Evolutionary conservation across 2,888 invertebrate species (phyloP), one percentile per base, ranked within the genome.

Genomic region (Lottia scabra): DNA sequence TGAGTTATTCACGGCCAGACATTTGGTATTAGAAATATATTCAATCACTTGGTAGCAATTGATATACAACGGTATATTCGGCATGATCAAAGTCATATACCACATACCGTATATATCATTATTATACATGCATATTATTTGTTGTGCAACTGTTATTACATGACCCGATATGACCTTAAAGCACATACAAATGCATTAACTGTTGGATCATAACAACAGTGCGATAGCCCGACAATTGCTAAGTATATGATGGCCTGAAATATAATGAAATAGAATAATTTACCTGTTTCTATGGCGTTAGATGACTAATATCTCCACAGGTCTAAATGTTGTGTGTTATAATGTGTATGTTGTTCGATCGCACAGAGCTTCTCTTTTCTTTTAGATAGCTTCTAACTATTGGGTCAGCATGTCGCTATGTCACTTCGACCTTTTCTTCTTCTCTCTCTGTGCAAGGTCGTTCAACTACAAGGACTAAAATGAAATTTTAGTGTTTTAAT

Each of bases 271-370:
- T 8, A 38, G 38, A 38, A 56, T 19, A 23, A 23, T 56, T 56
- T 56, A 56, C 56, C 56, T 56, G 56, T 56, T 56, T 56, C 56
- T 56, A 56, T 56, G 56, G 56, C 56, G 56, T 56, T 56, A 23
- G 56, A 56, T 56, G 56, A 56, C 56, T 56, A 56, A 56, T 56
- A 56, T 56, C 56, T 56, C 56, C 56, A 56, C 38, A 56, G 56
- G 56, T 56, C 19, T 23, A 23, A 56, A 56, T 56, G 56, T 23
- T 56, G 56, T 56, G 56, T 56, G 56, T 38, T 8, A 38, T 38
- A 38, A 38, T 38, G 38, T 38, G 38, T 38, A 38, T 38, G 38
- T 56, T 56, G 56, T 23, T 56, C 56, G 56, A 23, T 56, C 56
- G 56, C 56, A 56, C 56, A 56, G 56, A 56, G 56, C 56, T 56